Evolutionary conservation across 2,888 invertebrate species (phyloP), one percentile per base, ranked within the genome.

Genomic region (Nebria brevicollis): DNA sequence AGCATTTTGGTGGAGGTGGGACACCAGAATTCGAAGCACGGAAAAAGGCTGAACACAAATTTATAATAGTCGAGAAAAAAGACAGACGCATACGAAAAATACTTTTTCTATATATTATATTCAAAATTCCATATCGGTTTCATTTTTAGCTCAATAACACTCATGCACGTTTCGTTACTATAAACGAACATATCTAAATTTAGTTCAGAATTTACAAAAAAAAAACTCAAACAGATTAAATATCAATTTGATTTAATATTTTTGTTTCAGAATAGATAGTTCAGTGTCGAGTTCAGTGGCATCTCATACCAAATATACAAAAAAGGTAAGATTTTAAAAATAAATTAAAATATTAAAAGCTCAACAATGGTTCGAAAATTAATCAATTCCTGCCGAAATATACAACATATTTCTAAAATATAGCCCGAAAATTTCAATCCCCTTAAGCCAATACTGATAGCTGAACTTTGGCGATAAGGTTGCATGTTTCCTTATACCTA

Each of bases 1-100:
- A 86, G 85, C 85, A 83, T 81, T 84, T 26, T 25, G 15, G 68
- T 15, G 70, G 78, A 75, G 82, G 77, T 82, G 81, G 75, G 4
- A 66, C 25, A 15, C 26, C 54, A 75, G 74, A 13, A 81, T 80
- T 54, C 54, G 54, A 54, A 8, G 54, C 11, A 5, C 13, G 54
- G 72, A 86, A 85, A 85, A 86, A 86, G 85, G 86, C 86, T 86
- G 86, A 86, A 86, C 87, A 86, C 86, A 86, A 87, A 86, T 87
- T 87, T 86, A 86, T 87, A 86, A 87, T 86, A 87, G 87, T 87
- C 86, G 84, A 84, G 81, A 73, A 84, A 20, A 85, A 85, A 85
- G 85, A 85, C 77, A 75, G 79, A 78, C 7, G 54, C 13, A 81
- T 82, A 83, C 84, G 84, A 84, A 85, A 84, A 83, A 85, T 84